Conservation (phyloP, 2,797 vertebrate species). For the Danio albolineatus region DNA sequence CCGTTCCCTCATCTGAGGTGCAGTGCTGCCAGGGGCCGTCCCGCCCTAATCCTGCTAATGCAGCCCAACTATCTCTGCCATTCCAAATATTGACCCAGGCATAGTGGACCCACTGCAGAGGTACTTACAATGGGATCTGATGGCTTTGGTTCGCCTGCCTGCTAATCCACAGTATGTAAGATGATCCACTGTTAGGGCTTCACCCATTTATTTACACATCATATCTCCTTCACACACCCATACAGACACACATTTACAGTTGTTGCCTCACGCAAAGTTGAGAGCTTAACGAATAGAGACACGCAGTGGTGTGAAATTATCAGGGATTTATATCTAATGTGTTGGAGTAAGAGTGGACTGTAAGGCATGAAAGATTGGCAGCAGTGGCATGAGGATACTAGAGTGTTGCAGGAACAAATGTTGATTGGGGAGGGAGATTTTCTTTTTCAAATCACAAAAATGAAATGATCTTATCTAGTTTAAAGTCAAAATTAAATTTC, state of each 20-base stretch:
- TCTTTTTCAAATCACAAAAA: too few species aligned
- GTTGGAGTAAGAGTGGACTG: neutral
- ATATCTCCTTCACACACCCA: constrained; percentile 44
- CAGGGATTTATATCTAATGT: neutral
- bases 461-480: too few species aligned
- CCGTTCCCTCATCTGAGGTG: constrained; percentile 65
- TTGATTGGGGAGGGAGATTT: too few species aligned
- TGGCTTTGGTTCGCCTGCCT: constrained; percentile 62
- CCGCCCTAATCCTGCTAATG: constrained; percentile 79
- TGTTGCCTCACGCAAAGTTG: neutral
- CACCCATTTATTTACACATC: constrained; percentile 68
- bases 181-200: constrained; percentile 70
- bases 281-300: neutral
- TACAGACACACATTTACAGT: constrained; percentile 46
- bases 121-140: constrained; percentile 70
- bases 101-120: constrained; percentile 64
- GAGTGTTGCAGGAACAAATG: too few species aligned
- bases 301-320: neutral
- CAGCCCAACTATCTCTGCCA: constrained; percentile 76
- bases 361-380: neutral
- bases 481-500: too few species aligned
- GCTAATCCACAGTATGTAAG: constrained; percentile 71
- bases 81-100: constrained; percentile 84
- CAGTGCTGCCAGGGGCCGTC: constrained; percentile 72
- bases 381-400: too few species aligned